Evolutionary conservation across 1,140 invertebrate species (phyloP).

Genomic region (Cepaea nemoralis): DNA sequence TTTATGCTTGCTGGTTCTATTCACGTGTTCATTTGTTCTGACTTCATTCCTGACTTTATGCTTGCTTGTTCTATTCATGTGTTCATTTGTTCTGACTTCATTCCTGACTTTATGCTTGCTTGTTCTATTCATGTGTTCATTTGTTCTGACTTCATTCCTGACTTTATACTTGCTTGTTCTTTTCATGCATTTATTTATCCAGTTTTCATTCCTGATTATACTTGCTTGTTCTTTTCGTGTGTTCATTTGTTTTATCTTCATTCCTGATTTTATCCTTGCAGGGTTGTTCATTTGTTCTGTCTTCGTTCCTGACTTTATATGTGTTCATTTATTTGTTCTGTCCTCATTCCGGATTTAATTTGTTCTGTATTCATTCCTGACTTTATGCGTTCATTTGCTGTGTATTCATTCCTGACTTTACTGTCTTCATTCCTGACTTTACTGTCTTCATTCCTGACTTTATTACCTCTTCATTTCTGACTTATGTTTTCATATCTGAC

Average conservation of each 20-base stretch:
- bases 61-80: no score
- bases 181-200: no score
- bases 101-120: no score
- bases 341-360: constrained; percentile 32
- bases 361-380: neutral
- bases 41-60: no score
- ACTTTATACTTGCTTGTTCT: no score
- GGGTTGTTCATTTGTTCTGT: neutral
- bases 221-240: neutral
- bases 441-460: neutral
- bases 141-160: no score
- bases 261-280: constrained; percentile 15
- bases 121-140: no score
- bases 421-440: neutral
- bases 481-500: neutral
- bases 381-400: neutral
- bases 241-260: neutral
- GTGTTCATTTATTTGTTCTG: neutral
- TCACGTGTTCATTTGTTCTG: no score
- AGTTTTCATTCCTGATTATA: neutral
- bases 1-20: no score
- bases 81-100: no score
- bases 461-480: constrained; percentile 26
- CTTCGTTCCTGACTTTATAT: no score
- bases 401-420: no score